Base-by-base conservation (phyloP, 2,888 invertebrate species). In the Phaonia tiefii region DNA sequence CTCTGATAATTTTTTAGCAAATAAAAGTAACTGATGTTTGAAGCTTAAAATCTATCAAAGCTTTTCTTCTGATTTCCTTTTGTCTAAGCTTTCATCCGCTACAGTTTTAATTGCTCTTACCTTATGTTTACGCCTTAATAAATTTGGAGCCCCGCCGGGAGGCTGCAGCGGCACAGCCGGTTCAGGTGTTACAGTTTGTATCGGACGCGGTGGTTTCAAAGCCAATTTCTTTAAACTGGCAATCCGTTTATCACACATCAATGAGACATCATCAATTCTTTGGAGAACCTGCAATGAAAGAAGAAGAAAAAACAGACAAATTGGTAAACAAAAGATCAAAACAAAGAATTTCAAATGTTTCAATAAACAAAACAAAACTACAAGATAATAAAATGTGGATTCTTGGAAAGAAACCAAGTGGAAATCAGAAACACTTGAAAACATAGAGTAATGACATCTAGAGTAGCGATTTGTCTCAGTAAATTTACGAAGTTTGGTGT, bases 231-330 rank as follows among this genome's bases (percentile, higher is more conserved):
- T 95, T 70, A 96, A 91, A 80, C 93, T 93, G 54, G 93, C 93
- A 67, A 95, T 92, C 85, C 97, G 94, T 90, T 97, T 96, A 80
- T 96, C 95, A 91, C 97, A 97, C 97, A 98, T 97, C 86, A 95
- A 91, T 89, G 96, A 96, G 1, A 99, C 97, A 92, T 99, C 98
- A 89, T 98, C 97, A 85, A 98, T 97, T 85, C 98, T 93, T 92
- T 98, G 96, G 60, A 97, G 92, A 83, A 98, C 97, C 96, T 98
- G 60, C 39, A 83, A 84, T 74, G 42, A 72, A 37, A 42, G 26
- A 56, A 54, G n/a, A 22, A 56, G 51, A 44, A 46, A 22, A 66
- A 1, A 49, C n/a, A 66, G 20, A 71, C 31, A 46, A 11, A 25
- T n/a, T 37, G 25, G 22, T 44, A 54, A 54, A 31, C 25, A 17